Percentiles rank a stretch among this genome's conserved stretches.
These are phyloP conservation scores for Trinectes maculatus DNA, from an alignment of 2,113 vertebrate species.

Conservation along the genomic window DNA sequence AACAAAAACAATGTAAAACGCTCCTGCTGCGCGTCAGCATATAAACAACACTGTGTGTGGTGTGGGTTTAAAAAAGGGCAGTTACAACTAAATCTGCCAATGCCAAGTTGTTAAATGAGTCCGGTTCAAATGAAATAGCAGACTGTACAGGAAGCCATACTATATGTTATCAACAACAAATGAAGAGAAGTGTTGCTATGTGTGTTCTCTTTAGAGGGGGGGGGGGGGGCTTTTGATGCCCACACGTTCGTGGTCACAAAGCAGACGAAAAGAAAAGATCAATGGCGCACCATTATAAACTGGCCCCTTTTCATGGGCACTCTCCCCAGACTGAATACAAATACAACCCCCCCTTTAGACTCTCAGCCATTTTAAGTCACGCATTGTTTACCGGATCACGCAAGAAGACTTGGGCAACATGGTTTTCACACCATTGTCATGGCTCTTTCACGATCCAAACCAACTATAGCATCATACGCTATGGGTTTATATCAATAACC, in stretches of 20 bases:
- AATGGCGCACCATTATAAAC: constrained; percentile 52
- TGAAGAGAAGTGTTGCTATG: constrained; percentile 2
- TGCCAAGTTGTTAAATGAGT: too few relatives aligned
- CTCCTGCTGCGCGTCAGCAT: too few relatives aligned
- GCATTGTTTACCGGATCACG: constrained; percentile 46
- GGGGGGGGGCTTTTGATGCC: constrained; percentile 39
- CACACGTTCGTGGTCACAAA: constrained; percentile 58
- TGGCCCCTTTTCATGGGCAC: constrained; percentile 59
- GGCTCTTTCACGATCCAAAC: neutral
- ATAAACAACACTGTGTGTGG: too few relatives aligned
- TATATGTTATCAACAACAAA: neutral
- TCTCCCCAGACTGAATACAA: constrained; percentile 51
- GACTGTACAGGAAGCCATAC: neutral
- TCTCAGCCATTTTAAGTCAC: constrained; percentile 45
- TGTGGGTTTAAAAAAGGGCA: too few relatives aligned
- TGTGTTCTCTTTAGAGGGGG: constrained; percentile 1
- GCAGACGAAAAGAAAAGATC: constrained; percentile 63
- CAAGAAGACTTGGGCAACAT: constrained; percentile 1
- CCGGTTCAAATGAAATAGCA: too few relatives aligned
- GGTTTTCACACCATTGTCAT: neutral
- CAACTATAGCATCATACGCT: too few relatives aligned
- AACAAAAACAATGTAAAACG: too few relatives aligned
- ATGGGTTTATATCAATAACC: too few relatives aligned
- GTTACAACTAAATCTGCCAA: too few relatives aligned
- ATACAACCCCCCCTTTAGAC: constrained; percentile 30